A percentile compares a stretch with the other conserved stretches of the same genome.
Evolutionary conservation across 2,797 vertebrate species (phyloP).

Genomic region (Furcifer pardalis): DNA sequence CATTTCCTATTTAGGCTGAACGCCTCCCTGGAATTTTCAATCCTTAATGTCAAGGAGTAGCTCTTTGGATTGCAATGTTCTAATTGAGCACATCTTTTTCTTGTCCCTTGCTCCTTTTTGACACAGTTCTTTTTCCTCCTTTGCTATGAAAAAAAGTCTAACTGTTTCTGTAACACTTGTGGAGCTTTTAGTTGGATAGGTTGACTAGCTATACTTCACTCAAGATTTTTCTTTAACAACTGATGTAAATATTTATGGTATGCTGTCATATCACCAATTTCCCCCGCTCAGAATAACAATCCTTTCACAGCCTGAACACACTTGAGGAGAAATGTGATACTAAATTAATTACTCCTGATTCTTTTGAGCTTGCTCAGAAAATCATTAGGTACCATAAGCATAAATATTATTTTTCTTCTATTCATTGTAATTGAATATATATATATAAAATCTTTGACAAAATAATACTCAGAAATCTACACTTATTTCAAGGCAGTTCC

Average conservation of each 20-base stretch:
- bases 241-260: background rate
- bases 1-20: slow-evolving; percentile 37
- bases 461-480: background rate
- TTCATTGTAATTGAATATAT: background rate
- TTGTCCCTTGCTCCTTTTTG: background rate
- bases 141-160: background rate
- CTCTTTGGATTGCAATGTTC: background rate
- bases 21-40: slow-evolving; percentile 21
- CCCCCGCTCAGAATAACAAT: background rate
- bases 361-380: background rate
- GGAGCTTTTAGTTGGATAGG: background rate
- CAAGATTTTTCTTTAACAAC: background rate
- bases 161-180: background rate
- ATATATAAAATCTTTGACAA: background rate
- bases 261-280: background rate
- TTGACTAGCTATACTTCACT: background rate
- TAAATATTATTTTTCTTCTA: background rate
- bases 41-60: background rate
- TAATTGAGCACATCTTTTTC: slow-evolving; percentile 2
- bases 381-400: background rate
- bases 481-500: background rate
- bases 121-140: background rate
- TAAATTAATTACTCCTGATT: background rate
- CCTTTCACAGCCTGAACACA: background rate
- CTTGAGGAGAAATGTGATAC: background rate